These are phyloP conservation scores for Alligator mississippiensis DNA, from an alignment of 2,113 vertebrate species.

Conservation along the genomic window DNA sequence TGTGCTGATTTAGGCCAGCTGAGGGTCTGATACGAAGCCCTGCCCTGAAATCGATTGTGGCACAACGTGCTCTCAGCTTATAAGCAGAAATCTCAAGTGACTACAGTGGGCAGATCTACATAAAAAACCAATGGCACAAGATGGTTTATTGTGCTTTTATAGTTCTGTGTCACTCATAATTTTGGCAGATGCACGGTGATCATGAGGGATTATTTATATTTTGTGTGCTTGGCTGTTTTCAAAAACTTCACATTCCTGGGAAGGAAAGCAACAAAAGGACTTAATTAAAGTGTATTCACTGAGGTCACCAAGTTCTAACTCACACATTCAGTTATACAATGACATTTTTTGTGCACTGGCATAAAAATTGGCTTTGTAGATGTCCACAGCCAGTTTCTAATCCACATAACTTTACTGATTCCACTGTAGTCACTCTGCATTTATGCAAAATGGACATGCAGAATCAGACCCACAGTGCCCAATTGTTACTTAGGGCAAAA, in stretches of 20 bases:
- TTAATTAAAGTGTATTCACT: conserved; percentile 52
- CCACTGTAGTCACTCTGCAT: conserved; percentile 4
- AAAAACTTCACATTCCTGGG: conserved; percentile 51
- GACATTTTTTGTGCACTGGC: conserved; percentile 64
- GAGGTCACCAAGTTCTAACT: conserved; percentile 68
- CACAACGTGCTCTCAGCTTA: not conserved
- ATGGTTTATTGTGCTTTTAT: conserved; percentile 42
- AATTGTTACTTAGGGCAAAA: not conserved
- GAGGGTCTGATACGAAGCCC: not conserved
- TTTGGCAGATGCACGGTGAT: conserved; percentile 54
- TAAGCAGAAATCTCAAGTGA: conserved; percentile 15
- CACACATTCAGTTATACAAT: conserved; percentile 63
- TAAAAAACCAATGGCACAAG: conserved; percentile 49
- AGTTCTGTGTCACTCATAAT: conserved; percentile 54
- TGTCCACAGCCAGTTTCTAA: conserved; percentile 29
- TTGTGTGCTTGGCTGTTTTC: conserved; percentile 42
- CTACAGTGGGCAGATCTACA: not conserved
- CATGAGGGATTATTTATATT: conserved; percentile 4
- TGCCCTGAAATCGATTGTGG: not conserved
- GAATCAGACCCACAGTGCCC: conserved; percentile 7
- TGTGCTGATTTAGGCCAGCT: not conserved
- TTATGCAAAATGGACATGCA: not conserved
- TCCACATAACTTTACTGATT: not conserved
- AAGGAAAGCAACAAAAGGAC: conserved; percentile 65
- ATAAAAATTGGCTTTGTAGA: conserved; percentile 46